phyloP scores from a whole-genome alignment of 2,797 vertebrate genomes.

The Allobates femoralis region DNA sequence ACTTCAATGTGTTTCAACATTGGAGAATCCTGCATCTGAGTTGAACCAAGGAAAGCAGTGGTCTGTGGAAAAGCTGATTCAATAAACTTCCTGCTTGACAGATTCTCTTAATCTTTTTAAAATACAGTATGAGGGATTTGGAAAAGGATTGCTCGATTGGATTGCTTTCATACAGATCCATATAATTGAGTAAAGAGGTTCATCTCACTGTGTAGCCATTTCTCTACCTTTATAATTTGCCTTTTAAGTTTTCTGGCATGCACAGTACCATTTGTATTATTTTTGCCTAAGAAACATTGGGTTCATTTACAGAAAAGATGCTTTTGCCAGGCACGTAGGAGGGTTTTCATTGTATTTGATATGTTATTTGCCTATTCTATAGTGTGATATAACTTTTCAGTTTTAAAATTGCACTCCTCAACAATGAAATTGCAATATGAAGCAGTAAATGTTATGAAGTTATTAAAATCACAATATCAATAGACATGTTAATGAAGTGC shows the following conservation, averaged over 20 bases:
- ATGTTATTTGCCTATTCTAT: no score
- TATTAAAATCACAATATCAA: no score
- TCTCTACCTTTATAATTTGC: neutral
- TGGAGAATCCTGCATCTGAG: neutral
- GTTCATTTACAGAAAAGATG: no score
- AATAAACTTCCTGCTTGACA: slow-evolving; percentile 11
- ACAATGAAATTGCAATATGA: no score
- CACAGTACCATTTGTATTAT: no score
- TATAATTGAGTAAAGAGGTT: slow-evolving; percentile 29
- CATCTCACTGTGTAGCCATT: neutral
- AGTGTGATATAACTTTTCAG: no score
- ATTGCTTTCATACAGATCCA: slow-evolving; percentile 33
- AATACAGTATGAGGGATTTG: slow-evolving; percentile 4
- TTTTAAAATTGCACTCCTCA: no score
- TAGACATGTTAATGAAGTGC: no score
- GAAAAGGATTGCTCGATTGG: slow-evolving; percentile 9
- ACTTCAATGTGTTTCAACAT: neutral
- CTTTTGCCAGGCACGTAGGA: no score
- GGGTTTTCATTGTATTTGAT: no score
- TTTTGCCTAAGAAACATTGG: neutral
- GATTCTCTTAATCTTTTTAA: slow-evolving; percentile 40
- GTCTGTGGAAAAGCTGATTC: slow-evolving; percentile 15
- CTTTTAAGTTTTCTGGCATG: neutral
- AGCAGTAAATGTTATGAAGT: no score
- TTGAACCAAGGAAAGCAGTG: neutral